Conservation (phyloP, 2,797 vertebrate species). For the Halcyon leucocephala region DNA sequence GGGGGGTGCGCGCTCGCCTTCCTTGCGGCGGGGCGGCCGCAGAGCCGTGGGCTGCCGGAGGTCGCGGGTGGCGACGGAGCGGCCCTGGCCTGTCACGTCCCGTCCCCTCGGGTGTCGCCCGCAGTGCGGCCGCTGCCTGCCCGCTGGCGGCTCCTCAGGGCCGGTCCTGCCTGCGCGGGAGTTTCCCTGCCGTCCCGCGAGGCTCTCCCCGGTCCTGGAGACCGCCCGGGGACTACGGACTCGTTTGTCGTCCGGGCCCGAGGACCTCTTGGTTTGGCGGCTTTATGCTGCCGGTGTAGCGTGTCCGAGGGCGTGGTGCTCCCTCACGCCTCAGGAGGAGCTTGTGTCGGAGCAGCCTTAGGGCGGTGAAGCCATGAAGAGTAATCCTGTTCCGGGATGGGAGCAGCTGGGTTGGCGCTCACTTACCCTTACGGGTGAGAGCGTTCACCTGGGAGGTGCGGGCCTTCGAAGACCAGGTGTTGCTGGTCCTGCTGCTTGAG, state of each 20-base stretch:
- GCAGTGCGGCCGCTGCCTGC: no score
- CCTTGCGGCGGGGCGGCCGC: no score
- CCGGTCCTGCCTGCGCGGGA: neutral
- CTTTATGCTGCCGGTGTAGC: neutral
- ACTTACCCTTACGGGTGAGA: rapidly evolving
- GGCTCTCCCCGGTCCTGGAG: neutral
- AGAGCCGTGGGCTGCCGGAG: no score
- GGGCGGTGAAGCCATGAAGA: rapidly evolving
- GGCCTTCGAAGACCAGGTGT: neutral
- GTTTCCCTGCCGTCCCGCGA: no score
- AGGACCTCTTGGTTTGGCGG: neutral
- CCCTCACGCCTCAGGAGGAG: no score
- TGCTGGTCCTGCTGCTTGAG: no score
- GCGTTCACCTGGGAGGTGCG: neutral
- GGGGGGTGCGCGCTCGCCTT: no score
- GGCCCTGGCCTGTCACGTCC: neutral
- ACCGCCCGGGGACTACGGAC: neutral
- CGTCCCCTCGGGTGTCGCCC: neutral
- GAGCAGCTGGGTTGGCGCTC: rapidly evolving
- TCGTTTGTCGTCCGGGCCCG: neutral
- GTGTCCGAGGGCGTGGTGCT: neutral
- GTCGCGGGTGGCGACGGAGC: neutral
- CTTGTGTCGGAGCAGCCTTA: neutral
- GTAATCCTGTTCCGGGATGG: rapidly evolving
- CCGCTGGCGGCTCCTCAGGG: neutral